Base-by-base conservation (phyloP, 1,140 invertebrate genomes). In the Wiebesia pumilae region DNA sequence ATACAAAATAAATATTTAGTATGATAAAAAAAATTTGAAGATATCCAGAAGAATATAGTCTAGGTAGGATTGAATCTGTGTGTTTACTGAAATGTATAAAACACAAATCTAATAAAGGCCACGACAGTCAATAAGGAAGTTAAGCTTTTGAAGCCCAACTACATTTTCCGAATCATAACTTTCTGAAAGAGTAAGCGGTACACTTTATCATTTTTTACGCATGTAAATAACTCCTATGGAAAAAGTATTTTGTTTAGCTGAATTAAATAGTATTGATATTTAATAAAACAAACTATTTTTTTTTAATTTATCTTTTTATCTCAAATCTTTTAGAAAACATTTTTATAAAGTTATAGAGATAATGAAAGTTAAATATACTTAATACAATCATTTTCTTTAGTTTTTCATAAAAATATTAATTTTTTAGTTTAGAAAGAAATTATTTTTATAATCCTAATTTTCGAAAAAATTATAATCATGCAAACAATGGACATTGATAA, bases 71-170 rank as follows among this genome's bases (percentile, higher is more conserved):
- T 35, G 58, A 82, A 86, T 86, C 65, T 77, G 79, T 43, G 51
- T 62, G 81, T 86, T 86, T 86, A 86, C 54, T 38, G 71, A 86
- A 73, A 81, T 71, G 51, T 77, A 82, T 86, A 86, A 86, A 86
- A 77, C 73, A 82, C 51, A 81, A 82, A 81, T 77, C 79, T 75
- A 86, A 86, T 81, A 82, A 82, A 86, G 75, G 67, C 47, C 33
- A 71, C 12, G 84, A 81, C 33, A 85, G 65, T 78, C 78, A 85
- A 85, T 85, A 85, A 81, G 67, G 30, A 7, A 85, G 47, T 79
- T 67, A 79, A 84, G 30, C 83, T 67, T 24, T 33, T 62, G 62
- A 47, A 62, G 81, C 38, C 58, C 40, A 43, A 35, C 12, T 33
- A 51, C 73, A 85, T 85, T 85, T 85, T 85, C 43, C 65, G 67